Conservation (phyloP, 2,113 vertebrate genomes). For the Mustela nigripes region DNA sequence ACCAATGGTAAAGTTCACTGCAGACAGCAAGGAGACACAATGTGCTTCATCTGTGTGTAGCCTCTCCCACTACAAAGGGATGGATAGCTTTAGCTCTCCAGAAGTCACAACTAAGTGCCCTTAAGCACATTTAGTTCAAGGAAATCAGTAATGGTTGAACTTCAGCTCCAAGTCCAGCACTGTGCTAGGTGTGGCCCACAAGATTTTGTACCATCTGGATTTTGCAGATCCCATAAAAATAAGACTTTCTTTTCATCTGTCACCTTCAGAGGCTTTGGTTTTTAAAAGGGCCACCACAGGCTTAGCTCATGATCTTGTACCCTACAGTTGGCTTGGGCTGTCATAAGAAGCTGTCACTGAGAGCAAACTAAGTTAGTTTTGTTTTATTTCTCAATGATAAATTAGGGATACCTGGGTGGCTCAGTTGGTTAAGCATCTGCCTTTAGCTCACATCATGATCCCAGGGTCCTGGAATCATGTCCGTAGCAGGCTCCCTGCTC, state of each 20-base stretch:
- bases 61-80: neutral
- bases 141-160: neutral
- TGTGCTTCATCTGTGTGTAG: neutral
- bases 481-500: no score
- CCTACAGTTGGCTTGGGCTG: neutral
- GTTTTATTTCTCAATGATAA: neutral
- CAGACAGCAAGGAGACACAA: neutral
- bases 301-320: neutral
- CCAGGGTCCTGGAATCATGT: no score
- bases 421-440: no score
- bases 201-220: neutral
- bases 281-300: neutral
- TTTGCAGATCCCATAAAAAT: neutral
- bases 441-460: no score
- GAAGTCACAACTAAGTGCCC: neutral
- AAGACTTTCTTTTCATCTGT: neutral
- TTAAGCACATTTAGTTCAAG: neutral
- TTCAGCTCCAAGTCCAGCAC: neutral
- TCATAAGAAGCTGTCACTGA: neutral
- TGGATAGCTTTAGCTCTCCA: neutral
- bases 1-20: neutral
- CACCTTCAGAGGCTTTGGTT: neutral
- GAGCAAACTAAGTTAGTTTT: neutral
- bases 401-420: no score
- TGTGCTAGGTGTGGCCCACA: neutral